Base-by-base conservation (phyloP, 2,113 vertebrate genomes). In the Leptodactylus fuscus region DNA sequence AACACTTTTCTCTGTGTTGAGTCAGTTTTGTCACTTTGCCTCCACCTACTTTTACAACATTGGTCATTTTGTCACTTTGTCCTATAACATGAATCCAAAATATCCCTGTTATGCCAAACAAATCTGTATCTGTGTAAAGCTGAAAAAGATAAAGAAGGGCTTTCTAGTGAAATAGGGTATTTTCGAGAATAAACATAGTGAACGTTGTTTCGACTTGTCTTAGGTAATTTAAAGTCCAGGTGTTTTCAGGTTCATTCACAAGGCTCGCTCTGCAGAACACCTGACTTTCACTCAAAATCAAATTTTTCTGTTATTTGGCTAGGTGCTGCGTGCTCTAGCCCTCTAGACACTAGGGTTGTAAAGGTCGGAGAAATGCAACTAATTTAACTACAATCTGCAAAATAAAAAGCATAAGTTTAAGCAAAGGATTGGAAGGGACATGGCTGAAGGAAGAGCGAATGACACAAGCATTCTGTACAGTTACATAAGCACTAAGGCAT, bases 141-240 rank as follows among this genome's bases (percentile, higher is more conserved):
- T 36, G 12, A 9, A 67, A 67, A 2, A 22, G 32, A 38, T 69
- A 18, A 69, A 34, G 65, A 38, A 69, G 34, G 5, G 22, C 65
- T 67, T 60, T 18, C 62, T 22, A 69, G 27, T 65, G 13, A 65
- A 29, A 34, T 3, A 1, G 32, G 5, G 18, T 38, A 36, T 22
- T 36, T 38, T 22, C 32, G 8, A 69, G 34, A 34, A 38, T 22
- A 18, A 11, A 22, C 62, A 36, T 67, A 67, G 62, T 20, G 29
- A 67, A 67, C 18, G 6, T 69, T 69, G 65, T 69, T 69, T 20
- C 18, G 20, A 69, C 65, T 69, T 69, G 65, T 69, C 65, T 69
- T 10, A 22, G 34, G 65, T 69, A 36, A 69, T 69, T 69, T 69
- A 38, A 69, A 36, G 34, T 69, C 65, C 65, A 69, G 65, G 65